These are phyloP conservation scores for Tetramorium bicarinatum DNA, from an alignment of 2,888 invertebrate species.

Conservation along the genomic window DNA sequence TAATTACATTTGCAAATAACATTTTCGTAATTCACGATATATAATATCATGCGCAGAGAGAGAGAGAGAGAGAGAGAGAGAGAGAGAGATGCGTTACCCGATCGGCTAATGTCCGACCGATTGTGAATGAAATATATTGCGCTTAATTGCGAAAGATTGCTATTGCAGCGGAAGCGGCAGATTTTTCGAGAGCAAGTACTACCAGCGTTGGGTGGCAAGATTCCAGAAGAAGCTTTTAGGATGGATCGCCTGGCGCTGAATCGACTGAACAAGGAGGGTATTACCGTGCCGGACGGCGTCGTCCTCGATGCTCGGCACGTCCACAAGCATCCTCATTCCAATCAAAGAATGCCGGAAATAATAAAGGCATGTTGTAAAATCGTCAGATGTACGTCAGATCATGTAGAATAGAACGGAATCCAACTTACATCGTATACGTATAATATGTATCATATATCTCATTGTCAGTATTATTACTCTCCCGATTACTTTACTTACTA, in stretches of 20 bases:
- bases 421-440: neutral
- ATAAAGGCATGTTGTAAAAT: constrained; percentile 75
- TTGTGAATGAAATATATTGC: no score
- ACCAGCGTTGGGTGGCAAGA: constrained; percentile 89
- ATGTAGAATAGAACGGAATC: neutral
- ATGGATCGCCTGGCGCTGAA: constrained; percentile 89
- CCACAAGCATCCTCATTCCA: constrained; percentile 81
- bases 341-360: constrained; percentile 77
- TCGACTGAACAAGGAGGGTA: constrained; percentile 89
- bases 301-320: constrained; percentile 86
- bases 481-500: constrained; percentile 8
- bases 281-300: constrained; percentile 88
- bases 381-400: neutral
- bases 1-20: neutral
- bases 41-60: no score
- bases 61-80: no score
- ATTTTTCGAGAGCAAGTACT: constrained; percentile 89
- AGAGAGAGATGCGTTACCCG: no score
- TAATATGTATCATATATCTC: no score
- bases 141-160: neutral
- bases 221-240: constrained; percentile 89
- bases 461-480: neutral
- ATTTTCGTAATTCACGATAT: neutral
- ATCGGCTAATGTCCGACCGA: no score
- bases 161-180: constrained; percentile 88